Evolutionary conservation across 2,113 vertebrate species (phyloP).

Genomic region (Dissostichus mawsoni): DNA sequence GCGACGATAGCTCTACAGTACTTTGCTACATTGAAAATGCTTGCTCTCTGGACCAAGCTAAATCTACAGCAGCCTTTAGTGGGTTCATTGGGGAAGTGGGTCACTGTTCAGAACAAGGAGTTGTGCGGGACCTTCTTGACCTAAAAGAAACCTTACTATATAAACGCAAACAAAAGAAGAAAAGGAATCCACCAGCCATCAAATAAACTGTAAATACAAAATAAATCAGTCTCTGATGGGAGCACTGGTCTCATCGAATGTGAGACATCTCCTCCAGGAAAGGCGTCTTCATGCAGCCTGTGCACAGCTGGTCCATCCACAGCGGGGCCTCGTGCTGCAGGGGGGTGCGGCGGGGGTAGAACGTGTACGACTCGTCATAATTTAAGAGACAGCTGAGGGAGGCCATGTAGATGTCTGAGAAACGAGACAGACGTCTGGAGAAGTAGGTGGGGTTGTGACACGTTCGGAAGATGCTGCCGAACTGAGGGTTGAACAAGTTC

Average conservation of each 20-base stretch:
- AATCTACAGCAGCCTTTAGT: conserved; percentile 53
- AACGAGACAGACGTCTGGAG: conserved; percentile 86
- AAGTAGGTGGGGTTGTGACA: conserved; percentile 91
- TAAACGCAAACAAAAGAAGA: not conserved
- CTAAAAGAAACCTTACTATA: not conserved
- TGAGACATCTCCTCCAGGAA: conserved; percentile 87
- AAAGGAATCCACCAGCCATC: conserved; percentile 25
- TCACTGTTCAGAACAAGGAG: conserved; percentile 1
- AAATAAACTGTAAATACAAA: conserved; percentile 2
- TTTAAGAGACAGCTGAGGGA: conserved; percentile 88
- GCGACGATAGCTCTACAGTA: conserved; percentile 1
- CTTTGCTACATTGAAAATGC: not conserved
- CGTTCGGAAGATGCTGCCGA: conserved; percentile 89
- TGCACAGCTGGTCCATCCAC: conserved; percentile 91
- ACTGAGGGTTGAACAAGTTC: conserved; percentile 88
- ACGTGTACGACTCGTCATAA: conserved; percentile 85
- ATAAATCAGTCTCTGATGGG: conserved; percentile 42
- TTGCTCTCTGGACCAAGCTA: conserved; percentile 1
- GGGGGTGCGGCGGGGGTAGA: conserved; percentile 88
- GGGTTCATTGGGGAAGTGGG: conserved; percentile 19
- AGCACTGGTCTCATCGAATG: conserved; percentile 80
- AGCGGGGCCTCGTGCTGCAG: conserved; percentile 89
- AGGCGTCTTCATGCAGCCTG: conserved; percentile 88
- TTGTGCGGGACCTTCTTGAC: conserved; percentile 11
- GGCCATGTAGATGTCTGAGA: conserved; percentile 89